Evolutionary conservation across 2,888 invertebrate genomes (phyloP).

Genomic region (Agonopterix heracliana): DNA sequence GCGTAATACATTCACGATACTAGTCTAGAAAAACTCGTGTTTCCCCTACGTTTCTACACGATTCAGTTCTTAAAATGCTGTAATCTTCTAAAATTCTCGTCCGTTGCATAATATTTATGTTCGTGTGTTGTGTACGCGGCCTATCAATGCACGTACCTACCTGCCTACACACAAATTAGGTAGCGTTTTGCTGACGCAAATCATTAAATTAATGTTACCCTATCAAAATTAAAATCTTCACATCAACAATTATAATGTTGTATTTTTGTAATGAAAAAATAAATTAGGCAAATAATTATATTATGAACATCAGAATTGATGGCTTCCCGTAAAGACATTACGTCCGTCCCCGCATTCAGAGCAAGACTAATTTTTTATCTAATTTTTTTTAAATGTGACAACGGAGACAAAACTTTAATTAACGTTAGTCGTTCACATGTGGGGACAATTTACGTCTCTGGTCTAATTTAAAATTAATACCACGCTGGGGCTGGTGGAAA

Average conservation of each 20-base stretch:
- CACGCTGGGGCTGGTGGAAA: conserved; percentile 54
- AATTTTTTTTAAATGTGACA: conserved; percentile 18
- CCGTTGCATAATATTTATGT: no score
- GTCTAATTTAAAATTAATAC: conserved; percentile 70
- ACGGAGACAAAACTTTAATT: conserved; percentile 45
- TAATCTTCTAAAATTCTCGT: no score
- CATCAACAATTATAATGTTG: no score
- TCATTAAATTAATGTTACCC: neutral
- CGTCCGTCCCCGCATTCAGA: no score
- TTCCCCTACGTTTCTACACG: no score
- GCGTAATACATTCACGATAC: no score
- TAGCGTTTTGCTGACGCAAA: neutral
- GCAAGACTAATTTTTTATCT: neutral
- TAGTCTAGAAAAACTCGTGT: no score
- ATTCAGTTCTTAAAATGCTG: no score
- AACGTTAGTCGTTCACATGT: conserved; percentile 51
- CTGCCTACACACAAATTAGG: neutral
- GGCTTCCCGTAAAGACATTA: no score
- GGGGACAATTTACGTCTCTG: conserved; percentile 54
- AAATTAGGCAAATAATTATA: neutral
- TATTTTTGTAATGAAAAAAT: no score
- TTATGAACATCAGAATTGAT: neutral
- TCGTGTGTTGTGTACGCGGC: no score
- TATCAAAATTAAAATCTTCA: neutral
- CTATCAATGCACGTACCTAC: neutral